Percentiles rank a stretch among this genome's conserved stretches.
phyloP scores from a whole-genome alignment of 2,888 invertebrate species.

The Chromoteleia sp. region DNA sequence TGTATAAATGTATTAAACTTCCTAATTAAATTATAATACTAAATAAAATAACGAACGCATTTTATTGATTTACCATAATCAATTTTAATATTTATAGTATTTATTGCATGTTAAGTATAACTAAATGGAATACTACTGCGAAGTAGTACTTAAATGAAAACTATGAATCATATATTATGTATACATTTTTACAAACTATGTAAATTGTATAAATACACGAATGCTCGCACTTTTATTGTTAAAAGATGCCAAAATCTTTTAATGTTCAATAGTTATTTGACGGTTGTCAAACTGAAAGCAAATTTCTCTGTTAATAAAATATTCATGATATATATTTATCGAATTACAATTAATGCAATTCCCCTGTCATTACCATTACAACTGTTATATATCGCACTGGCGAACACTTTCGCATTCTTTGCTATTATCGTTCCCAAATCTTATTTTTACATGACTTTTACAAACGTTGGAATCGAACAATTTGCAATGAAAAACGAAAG shows the following conservation, averaged over 20 bases:
- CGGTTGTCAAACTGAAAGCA: constrained; percentile 11
- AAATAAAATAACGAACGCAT: constrained; percentile 13
- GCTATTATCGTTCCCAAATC: no score
- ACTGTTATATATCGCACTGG: not conserved
- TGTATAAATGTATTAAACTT: constrained; percentile 42
- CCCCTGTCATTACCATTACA: not conserved
- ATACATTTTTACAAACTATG: constrained; percentile 6
- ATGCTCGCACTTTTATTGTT: constrained; percentile 15
- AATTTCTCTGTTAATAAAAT: constrained; percentile 13
- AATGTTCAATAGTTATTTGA: constrained; percentile 22
- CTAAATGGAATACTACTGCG: constrained; percentile 5
- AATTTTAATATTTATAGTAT: constrained; percentile 22
- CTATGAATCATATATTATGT: constrained; percentile 12
- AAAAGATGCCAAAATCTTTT: constrained; percentile 15
- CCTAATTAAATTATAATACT: constrained; percentile 16
- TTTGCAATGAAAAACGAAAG: no score
- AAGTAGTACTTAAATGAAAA: constrained; percentile 16
- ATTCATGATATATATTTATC: not conserved
- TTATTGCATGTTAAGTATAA: constrained; percentile 30
- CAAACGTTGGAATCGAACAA: no score
- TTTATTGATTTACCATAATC: constrained; percentile 22
- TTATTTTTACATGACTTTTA: no score
- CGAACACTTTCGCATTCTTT: no score
- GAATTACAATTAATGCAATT: not conserved
- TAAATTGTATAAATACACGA: constrained; percentile 9